Base-by-base conservation (phyloP, 2,113 vertebrate genomes). In the Zapus hudsonius region DNA sequence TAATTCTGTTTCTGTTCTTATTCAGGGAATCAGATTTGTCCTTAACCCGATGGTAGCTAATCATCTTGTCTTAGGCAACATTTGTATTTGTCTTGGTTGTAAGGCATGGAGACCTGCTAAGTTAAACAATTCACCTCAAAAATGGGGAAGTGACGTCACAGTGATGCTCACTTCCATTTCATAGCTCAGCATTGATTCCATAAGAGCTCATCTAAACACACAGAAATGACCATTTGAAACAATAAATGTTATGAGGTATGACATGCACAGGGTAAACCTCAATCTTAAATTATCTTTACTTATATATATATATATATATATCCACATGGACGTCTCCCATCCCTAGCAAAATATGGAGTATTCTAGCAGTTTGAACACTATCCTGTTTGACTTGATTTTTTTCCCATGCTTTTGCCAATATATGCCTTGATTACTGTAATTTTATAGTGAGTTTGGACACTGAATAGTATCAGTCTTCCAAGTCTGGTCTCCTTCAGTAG, bases 111-210 rank as follows among this genome's bases (percentile, higher is more conserved):
- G 44, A 89, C 84, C 33, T 91, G 31, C 17, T 66, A n/a, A 27
- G 29, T 44, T 88, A 75, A 90, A 70, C n/a, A 66, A 52, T 90
- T 84, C 52, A 87, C 33, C 40, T 92, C 44, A 73, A 33, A 22
- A 81, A 40, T 92, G 22, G 63, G 44, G 11, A 74, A 92, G 29
- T 92, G 63, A 70, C 27, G 67, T 92, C 44, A 82, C 76, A 84
- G 85, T 66, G 20, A 23, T 89, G 42, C 81, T 75, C 20, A 89
- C 61, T 92, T 86, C 19, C 11, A 73, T 59, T 91, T 84, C 29
- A 85, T 13, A 79, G 33, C 44, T 33, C 67, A 84, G 36, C 12
- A 6, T 73, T 11, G 33, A 59, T 44, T 44, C 31, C 19, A 13
- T 67, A 57, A 42, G 27, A 85, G 67, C 76, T 86, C 36, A n/a